Base-by-base conservation (phyloP, 1,140 invertebrate species). In the Theocolax elegans region DNA sequence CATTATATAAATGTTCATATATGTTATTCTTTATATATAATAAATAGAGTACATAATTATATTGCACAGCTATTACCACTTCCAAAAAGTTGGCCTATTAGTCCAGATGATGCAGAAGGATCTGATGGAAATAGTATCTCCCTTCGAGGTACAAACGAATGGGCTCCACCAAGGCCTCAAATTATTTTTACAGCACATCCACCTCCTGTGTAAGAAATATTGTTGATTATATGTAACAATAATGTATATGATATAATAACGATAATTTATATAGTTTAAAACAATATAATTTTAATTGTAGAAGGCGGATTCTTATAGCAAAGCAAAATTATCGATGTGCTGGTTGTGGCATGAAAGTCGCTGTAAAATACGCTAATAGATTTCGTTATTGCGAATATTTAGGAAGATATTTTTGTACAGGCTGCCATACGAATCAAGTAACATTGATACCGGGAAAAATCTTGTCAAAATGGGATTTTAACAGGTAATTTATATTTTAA, bases 331-430 rank as follows among this genome's bases (percentile, higher is more conserved):
- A 92, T 74, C 86, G 92, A 27, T 97, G 95, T 86, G 93, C 94
- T 58, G 94, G 95, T 12, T 96, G 95, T 87, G 93, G 95, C 0
- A 92, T 92, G 86, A 91, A 90, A 75, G 92, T 95, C 10, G 90
- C 92, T 2, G 82, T 87, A 70, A 89, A 90, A 64, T 93, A 93
- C 77, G 88, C 91, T 10, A 89, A 90, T 23, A 88, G 90, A 74
- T 92, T 92, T 82, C 88, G 93, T 9, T 95, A 94, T 77, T 97
- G 95, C 81, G 89, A 94, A 77, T 97, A 97, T 81, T 85, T 95
- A 51, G 94, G 94, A 15, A 91, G 94, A 76, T 95, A 94, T 83
- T 95, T 96, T 82, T 97, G 95, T 80, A 94, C 94, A 7, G 93
- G 93, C 31, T 97, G 95, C 80, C 95, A 96, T 83, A 91, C 88